Evolutionary conservation across 2,888 invertebrate genomes (phyloP).

Genomic region (Pseudolycoriella hygida): DNA sequence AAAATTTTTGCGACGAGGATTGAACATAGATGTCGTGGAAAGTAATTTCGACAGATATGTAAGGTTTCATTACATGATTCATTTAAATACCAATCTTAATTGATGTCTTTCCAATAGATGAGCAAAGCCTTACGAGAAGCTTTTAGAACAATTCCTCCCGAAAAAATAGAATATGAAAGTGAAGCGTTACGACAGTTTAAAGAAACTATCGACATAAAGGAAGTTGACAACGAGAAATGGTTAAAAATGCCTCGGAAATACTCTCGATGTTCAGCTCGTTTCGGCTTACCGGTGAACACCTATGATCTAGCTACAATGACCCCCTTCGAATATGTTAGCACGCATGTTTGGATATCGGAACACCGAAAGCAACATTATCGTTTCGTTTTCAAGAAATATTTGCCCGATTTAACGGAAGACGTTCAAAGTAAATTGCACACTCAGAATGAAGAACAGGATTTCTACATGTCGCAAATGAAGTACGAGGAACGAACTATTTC

Average conservation of each 20-base stretch:
- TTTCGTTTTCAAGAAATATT: slow-evolving; percentile 31
- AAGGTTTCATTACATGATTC: slow-evolving; percentile 7
- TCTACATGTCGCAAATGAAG: slow-evolving; percentile 17
- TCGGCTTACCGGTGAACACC: slow-evolving; percentile 39
- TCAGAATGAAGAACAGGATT: too few species aligned
- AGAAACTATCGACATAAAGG: slow-evolving; percentile 30
- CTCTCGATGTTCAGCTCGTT: slow-evolving; percentile 52
- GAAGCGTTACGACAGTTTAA: slow-evolving; percentile 8
- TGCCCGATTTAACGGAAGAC: slow-evolving; percentile 17
- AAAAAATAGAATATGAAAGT: slow-evolving; percentile 6
- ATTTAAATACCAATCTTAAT: neutral
- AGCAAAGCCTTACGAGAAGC: slow-evolving; percentile 21
- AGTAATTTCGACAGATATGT: slow-evolving; percentile 27
- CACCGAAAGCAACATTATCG: slow-evolving; percentile 36
- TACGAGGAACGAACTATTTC: slow-evolving; percentile 20
- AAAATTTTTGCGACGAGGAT: slow-evolving; percentile 22
- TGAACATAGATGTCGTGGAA: slow-evolving; percentile 25
- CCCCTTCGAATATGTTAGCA: slow-evolving; percentile 51
- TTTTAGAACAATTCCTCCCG: slow-evolving; percentile 7
- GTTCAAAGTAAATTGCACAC: slow-evolving; percentile 14
- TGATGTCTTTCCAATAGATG: too few species aligned
- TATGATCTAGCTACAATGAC: slow-evolving; percentile 36
- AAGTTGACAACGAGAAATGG: slow-evolving; percentile 38
- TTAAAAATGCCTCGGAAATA: slow-evolving; percentile 56
- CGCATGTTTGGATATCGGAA: slow-evolving; percentile 43